phyloP scores from a whole-genome alignment of 2,113 vertebrate genomes.

The Muscicapa adusta region DNA sequence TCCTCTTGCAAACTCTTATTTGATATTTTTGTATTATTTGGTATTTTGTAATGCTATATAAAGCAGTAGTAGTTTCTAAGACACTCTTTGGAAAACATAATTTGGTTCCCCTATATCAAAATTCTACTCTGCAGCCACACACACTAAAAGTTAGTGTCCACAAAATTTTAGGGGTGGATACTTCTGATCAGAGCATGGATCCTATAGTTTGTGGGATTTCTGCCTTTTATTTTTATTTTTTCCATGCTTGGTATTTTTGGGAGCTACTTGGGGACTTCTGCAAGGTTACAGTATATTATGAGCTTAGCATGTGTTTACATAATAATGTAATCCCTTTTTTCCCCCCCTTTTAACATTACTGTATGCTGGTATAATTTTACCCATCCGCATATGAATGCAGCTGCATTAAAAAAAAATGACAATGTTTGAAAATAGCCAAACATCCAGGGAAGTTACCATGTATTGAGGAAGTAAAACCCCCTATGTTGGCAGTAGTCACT shows the following conservation, averaged over 20 bases:
- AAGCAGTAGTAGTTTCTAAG: neutral
- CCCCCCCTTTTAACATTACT: neutral
- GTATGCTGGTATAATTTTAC: neutral
- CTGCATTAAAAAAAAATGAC: neutral
- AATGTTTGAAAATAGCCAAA: neutral
- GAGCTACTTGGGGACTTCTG: neutral
- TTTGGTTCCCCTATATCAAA: neutral
- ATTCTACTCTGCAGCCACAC: neutral
- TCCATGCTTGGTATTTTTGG: neutral
- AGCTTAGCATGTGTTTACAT: neutral
- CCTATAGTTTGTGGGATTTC: neutral
- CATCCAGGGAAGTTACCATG: neutral
- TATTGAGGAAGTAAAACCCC: slow-evolving; percentile 3
- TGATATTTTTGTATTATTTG: neutral
- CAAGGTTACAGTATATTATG: neutral
- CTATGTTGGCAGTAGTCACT: neutral
- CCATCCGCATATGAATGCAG: accelerated
- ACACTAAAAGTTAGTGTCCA: neutral
- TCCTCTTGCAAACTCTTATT: neutral
- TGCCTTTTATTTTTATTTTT: neutral
- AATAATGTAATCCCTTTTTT: neutral
- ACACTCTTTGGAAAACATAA: neutral
- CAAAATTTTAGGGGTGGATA: neutral
- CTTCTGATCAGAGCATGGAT: neutral
- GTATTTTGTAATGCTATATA: neutral